Evolutionary conservation across 92 coral and sea anemone species (phyloP).

Genomic region (Palythoa heliodiscus): DNA sequence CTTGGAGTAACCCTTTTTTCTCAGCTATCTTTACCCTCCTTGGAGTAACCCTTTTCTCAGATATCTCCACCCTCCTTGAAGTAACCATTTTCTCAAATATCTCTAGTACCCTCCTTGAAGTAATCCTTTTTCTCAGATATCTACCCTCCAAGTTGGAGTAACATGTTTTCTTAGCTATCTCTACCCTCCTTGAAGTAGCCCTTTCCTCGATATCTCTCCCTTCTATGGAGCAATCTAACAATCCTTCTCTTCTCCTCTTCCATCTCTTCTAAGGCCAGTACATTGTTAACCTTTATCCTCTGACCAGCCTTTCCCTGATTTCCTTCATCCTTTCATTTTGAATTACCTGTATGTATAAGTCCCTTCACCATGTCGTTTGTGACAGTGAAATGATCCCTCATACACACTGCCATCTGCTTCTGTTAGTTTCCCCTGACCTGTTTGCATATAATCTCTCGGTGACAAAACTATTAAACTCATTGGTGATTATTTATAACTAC

Average conservation of each 20-base stretch:
- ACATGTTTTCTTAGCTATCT: too few species aligned
- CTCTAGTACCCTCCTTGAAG: too few species aligned
- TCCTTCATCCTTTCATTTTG: background rate
- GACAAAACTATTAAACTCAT: too few species aligned
- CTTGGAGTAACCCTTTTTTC: background rate
- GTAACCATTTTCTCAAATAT: too few species aligned
- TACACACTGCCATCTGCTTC: slow-evolving; percentile 70
- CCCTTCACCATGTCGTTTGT: slow-evolving; percentile 93
- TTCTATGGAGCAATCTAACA: background rate
- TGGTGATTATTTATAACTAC: too few species aligned
- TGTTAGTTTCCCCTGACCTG: slow-evolving; percentile 82
- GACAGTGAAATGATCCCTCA: slow-evolving; percentile 96
- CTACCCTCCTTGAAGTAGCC: background rate
- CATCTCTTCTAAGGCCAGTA: background rate
- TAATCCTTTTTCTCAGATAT: background rate
- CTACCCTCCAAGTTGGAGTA: background rate
- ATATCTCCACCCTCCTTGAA: background rate
- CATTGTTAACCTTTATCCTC: background rate
- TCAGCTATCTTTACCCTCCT: background rate
- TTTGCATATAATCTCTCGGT: background rate
- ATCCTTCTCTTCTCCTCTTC: background rate
- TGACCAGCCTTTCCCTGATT: background rate
- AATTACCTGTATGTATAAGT: slow-evolving; percentile 68
- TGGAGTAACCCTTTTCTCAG: background rate
- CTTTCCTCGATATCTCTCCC: background rate